Evolutionary conservation across 2,797 vertebrate species (phyloP), one percentile per base, ranked within the genome.

Genomic region (Craterocephalus amniculus): DNA sequence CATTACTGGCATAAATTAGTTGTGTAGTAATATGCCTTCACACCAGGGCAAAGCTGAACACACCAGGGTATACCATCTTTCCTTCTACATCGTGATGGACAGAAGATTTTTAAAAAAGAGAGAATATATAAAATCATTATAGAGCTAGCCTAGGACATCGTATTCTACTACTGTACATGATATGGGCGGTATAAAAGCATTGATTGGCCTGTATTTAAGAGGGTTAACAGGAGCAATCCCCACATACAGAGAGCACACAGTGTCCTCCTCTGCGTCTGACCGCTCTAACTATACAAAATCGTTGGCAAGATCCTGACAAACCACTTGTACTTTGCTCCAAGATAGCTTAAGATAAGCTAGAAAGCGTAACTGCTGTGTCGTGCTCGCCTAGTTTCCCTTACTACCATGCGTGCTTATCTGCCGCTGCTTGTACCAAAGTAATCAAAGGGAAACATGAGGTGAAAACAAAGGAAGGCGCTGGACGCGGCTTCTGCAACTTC

Each of bases 391-490:
- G 38, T 68, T 65, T 57, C 48, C 29, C 43, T 34, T 24, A 22
- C 18, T 73, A 48, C 24, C 59, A 61, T 24, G 54, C 38, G 38
- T 13, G 26, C 27, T n/a, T 7, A 49, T 35, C 26, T n/a, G 65
- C 22, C 13, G 43, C 35, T 16, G 10, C 43, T 8, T 6, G 18
- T 18, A 48, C 4, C 40, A 62, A 29, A 22, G 24, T 29, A 57
- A 31, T 6, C 16, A 59, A 29, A 58, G 26, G 64, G 57, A 4
- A 61, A 40, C 60, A 58, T 29, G 29, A n/a, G 36, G 45, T 57
- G 18, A 45, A 84, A 70, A 90, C 84, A 88, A 86, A 83, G 74
- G 69, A 35, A 66, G 63, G 60, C 54, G 13, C 62, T 26, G 70
- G 35, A 58, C 76, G 43, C 36, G 8, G 71, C 51, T 55, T 36